phyloP scores from a whole-genome alignment of 2,888 invertebrate species.

The Nasonia oneida region DNA sequence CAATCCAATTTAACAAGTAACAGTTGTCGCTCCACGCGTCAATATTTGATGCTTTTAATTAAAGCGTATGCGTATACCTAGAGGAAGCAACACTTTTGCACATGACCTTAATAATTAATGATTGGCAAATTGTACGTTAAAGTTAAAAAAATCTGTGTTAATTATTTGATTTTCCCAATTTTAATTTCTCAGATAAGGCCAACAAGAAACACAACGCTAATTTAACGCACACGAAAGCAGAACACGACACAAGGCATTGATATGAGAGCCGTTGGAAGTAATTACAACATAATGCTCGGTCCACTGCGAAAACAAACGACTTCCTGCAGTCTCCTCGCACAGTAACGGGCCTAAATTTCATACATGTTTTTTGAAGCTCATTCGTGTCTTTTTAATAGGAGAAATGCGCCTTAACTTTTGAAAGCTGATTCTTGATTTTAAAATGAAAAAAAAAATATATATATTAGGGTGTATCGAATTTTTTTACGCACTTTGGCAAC shows the following conservation, averaged over 20 bases:
- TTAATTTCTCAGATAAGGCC: neutral
- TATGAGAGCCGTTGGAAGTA: conserved; percentile 67
- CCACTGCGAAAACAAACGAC: conserved; percentile 49
- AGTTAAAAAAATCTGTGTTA: neutral
- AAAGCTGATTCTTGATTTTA: neutral
- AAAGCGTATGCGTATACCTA: neutral
- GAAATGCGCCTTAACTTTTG: neutral
- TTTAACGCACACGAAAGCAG: neutral
- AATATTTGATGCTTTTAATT: neutral
- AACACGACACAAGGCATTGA: conserved; percentile 16
- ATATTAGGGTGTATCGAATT: too few species aligned
- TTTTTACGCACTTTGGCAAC: too few species aligned
- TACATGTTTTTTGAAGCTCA: neutral
- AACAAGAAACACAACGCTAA: neutral
- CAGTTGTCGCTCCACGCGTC: neutral
- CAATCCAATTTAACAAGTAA: neutral
- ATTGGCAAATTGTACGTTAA: neutral
- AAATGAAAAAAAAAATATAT: neutral
- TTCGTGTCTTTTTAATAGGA: neutral
- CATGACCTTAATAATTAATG: neutral
- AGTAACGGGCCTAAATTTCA: neutral
- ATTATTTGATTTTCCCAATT: neutral
- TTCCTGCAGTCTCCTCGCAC: neutral
- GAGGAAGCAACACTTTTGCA: neutral
- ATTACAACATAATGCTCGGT: conserved; percentile 64